phyloP scores from a whole-genome alignment of 1,140 invertebrate genomes.

The Diorhabda elongata region DNA sequence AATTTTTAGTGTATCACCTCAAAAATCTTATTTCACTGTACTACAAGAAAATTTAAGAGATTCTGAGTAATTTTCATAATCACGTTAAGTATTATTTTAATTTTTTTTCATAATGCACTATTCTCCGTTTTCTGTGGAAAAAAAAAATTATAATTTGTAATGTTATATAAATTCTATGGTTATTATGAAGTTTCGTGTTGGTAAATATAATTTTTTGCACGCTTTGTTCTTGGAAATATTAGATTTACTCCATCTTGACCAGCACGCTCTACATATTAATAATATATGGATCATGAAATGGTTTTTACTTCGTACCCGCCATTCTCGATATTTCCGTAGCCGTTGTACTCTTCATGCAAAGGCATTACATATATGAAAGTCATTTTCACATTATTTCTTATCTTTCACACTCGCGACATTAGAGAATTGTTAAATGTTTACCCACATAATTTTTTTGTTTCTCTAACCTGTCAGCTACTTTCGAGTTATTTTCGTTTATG shows the following conservation, averaged over 20 bases:
- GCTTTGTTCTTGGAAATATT: slow-evolving; percentile 13
- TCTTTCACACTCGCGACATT: background rate
- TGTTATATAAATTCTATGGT: background rate
- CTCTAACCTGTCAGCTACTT: too few species aligned
- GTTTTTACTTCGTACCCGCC: slow-evolving; percentile 25
- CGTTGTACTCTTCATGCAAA: slow-evolving; percentile 43
- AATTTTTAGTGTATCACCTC: too few species aligned
- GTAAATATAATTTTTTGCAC: slow-evolving; percentile 13
- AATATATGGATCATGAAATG: slow-evolving; percentile 9
- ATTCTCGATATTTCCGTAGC: slow-evolving; percentile 43
- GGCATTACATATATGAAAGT: slow-evolving; percentile 47
- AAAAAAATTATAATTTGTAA: too few species aligned
- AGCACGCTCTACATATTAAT: slow-evolving; percentile 12
- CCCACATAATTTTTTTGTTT: too few species aligned
- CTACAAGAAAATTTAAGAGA: too few species aligned
- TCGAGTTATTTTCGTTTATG: too few species aligned
- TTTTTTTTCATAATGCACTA: too few species aligned
- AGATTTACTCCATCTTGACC: slow-evolving; percentile 8
- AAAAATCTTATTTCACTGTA: too few species aligned
- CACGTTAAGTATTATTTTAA: too few species aligned
- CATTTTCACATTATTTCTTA: slow-evolving; percentile 34
- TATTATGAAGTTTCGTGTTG: slow-evolving; percentile 13
- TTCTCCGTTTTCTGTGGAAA: too few species aligned
- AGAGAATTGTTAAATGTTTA: too few species aligned
- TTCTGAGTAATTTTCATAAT: too few species aligned